Evolutionary conservation across 2,113 vertebrate species (phyloP).

Genomic region (Gobiocypris rarus): DNA sequence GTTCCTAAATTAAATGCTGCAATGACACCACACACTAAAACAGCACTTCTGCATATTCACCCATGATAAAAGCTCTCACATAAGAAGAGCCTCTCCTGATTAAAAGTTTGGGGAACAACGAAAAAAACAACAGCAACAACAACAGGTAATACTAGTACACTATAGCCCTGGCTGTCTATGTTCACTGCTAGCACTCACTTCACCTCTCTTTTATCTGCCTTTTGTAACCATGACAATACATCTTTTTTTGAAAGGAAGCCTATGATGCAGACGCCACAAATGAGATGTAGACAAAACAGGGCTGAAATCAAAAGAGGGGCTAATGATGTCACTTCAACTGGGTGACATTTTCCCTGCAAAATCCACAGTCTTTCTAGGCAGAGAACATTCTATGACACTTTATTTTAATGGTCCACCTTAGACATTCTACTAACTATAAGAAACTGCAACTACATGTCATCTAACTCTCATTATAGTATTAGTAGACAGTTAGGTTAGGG

Average conservation of each 20-base stretch:
- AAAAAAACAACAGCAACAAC: too few relatives aligned
- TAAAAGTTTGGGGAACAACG: not conserved
- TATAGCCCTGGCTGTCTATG: not conserved
- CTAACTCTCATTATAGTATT: too few relatives aligned
- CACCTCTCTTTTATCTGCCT: not conserved
- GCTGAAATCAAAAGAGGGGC: not conserved
- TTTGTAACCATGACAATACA: slow-evolving; percentile 28
- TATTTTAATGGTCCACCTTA: too few relatives aligned
- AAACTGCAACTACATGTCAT: too few relatives aligned
- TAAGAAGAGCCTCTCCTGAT: slow-evolving; percentile 21
- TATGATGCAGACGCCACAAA: slow-evolving; percentile 13
- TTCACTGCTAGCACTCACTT: not conserved
- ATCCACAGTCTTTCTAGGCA: too few relatives aligned
- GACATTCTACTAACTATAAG: too few relatives aligned
- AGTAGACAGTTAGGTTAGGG: too few relatives aligned
- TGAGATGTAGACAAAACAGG: not conserved
- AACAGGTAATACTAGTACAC: not conserved
- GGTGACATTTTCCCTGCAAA: too few relatives aligned
- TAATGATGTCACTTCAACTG: not conserved
- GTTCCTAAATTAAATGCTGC: not conserved
- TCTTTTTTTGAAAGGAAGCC: not conserved
- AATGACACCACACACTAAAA: not conserved
- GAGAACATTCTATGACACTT: too few relatives aligned
- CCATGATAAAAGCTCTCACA: slow-evolving; percentile 22
- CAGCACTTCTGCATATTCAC: not conserved